Conservation (phyloP, 1,140 invertebrate genomes). For the Hylaeus anthracinus region DNA sequence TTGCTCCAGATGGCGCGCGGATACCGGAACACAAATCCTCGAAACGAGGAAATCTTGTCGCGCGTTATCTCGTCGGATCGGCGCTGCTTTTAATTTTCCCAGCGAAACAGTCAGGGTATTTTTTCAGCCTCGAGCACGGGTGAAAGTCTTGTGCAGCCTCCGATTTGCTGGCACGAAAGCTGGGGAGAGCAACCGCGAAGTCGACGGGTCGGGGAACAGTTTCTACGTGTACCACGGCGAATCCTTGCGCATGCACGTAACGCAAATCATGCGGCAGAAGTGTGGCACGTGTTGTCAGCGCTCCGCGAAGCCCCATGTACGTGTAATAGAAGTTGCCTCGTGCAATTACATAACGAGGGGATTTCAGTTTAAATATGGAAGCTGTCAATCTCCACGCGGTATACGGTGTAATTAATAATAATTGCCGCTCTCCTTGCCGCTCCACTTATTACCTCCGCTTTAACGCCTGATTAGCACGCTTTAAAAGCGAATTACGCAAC, state of each 20-base stretch:
- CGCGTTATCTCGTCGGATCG: too few species aligned
- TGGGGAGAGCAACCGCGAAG: slow-evolving; percentile 46
- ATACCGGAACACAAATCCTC: not conserved
- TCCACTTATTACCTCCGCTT: slow-evolving; percentile 12
- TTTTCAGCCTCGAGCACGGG: slow-evolving; percentile 9
- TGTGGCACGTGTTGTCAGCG: slow-evolving; percentile 47
- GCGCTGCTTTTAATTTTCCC: slow-evolving; percentile 2
- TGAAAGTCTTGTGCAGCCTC: slow-evolving; percentile 58
- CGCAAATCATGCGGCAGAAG: slow-evolving; percentile 47
- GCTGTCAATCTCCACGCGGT: slow-evolving; percentile 27
- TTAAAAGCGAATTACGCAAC: not conserved
- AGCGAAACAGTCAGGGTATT: not conserved
- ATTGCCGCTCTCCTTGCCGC: slow-evolving; percentile 23
- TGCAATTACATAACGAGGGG: slow-evolving; percentile 31
- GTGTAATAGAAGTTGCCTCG: slow-evolving; percentile 16
- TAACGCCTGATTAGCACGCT: slow-evolving; percentile 21
- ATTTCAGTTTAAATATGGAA: slow-evolving; percentile 40
- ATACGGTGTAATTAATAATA: slow-evolving; percentile 34
- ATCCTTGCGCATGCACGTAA: slow-evolving; percentile 37
- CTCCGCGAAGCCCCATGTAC: not conserved
- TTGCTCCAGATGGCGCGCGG: too few species aligned
- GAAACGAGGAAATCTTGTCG: not conserved
- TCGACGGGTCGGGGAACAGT: not conserved
- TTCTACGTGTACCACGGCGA: slow-evolving; percentile 21
- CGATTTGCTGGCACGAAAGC: slow-evolving; percentile 25